phyloP scores from a whole-genome alignment of 2,797 vertebrate species.

The Sebastes alutus region DNA sequence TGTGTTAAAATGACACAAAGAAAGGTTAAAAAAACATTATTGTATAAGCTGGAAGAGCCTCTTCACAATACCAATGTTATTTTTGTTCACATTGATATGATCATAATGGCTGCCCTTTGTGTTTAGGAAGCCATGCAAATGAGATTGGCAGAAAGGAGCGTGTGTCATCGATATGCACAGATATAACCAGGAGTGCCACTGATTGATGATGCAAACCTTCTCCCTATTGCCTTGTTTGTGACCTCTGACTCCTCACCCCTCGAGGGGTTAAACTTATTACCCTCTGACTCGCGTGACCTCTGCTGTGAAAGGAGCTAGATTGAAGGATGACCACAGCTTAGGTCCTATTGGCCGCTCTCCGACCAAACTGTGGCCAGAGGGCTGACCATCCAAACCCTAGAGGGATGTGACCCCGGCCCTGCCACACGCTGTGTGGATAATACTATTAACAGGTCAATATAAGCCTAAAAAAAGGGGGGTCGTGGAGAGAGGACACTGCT shows the following conservation, averaged over 20 bases:
- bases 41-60: background rate
- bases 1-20: background rate
- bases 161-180: conserved; percentile 67
- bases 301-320: conserved; percentile 88
- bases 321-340: conserved; percentile 89
- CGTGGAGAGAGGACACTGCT: conserved; percentile 4
- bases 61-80: background rate
- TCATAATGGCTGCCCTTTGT: conserved; percentile 47
- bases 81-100: conserved; percentile 23
- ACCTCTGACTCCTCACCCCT: conserved; percentile 86
- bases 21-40: background rate
- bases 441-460: conserved; percentile 81
- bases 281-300: conserved; percentile 91
- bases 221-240: conserved; percentile 87
- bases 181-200: conserved; percentile 73
- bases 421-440: conserved; percentile 80
- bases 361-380: conserved; percentile 81
- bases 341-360: conserved; percentile 85
- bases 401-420: conserved; percentile 80
- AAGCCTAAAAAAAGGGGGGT: conserved; percentile 30
- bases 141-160: conserved; percentile 55
- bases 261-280: conserved; percentile 93
- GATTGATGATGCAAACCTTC: conserved; percentile 82
- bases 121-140: conserved; percentile 71
- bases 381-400: conserved; percentile 73